A percentile compares a stretch with the other conserved stretches of the same genome.
Conservation (phyloP, 2,113 vertebrate species). For the Cettia cetti region DNA sequence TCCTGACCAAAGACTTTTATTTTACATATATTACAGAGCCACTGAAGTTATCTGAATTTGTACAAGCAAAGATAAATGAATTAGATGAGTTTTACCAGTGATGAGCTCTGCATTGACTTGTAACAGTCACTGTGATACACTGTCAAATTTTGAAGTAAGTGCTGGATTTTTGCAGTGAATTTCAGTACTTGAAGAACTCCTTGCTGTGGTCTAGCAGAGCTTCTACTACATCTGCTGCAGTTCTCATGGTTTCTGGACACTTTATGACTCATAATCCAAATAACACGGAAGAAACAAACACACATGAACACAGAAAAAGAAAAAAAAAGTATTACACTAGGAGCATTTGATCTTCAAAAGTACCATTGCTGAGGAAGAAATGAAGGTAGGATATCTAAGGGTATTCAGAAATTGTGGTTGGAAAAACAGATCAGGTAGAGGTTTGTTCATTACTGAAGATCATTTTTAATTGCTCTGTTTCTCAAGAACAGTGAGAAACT, state of each 20-base stretch:
- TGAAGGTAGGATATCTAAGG: neutral
- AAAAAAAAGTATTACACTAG: neutral
- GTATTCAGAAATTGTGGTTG: neutral
- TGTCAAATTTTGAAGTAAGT: neutral
- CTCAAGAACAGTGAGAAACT: neutral
- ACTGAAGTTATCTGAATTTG: neutral
- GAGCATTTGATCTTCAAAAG: neutral
- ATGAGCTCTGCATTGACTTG: neutral
- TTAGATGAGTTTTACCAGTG: neutral
- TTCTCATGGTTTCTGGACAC: neutral
- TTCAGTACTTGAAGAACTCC: neutral
- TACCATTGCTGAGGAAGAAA: neutral
- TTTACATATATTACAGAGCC: neutral
- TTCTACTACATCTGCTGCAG: neutral
- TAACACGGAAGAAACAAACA: neutral
- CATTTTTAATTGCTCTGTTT: neutral
- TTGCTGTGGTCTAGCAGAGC: neutral
- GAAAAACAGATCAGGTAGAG: neutral
- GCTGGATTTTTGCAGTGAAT: neutral
- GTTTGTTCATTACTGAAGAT: neutral
- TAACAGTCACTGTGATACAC: neutral
- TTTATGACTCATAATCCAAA: neutral
- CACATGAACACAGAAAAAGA: accelerated
- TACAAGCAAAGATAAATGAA: neutral
- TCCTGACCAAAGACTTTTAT: neutral